Conservation (phyloP, 1,140 invertebrate species). For the Achroia grisella region DNA sequence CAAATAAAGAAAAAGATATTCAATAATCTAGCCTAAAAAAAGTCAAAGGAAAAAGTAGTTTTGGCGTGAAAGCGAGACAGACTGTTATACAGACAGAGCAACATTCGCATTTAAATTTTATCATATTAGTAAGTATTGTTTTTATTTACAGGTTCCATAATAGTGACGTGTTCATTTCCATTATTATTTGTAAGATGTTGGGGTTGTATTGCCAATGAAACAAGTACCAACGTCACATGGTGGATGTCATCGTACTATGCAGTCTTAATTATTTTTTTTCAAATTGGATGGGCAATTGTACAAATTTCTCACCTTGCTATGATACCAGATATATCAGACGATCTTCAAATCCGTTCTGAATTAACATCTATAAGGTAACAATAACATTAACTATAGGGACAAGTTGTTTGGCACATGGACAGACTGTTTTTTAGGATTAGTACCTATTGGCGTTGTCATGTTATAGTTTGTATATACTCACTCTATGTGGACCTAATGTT, state of each 20-base stretch:
- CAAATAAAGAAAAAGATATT: no score
- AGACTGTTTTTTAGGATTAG: no score
- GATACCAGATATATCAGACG: slow-evolving; percentile 85
- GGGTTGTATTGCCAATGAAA: slow-evolving; percentile 69
- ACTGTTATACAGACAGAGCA: no score
- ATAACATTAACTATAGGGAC: not conserved
- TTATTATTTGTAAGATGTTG: slow-evolving; percentile 86
- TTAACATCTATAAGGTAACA: slow-evolving; percentile 85
- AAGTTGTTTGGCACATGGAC: no score
- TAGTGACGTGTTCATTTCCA: slow-evolving; percentile 78
- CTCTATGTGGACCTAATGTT: no score
- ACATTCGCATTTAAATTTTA: no score
- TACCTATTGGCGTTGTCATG: no score
- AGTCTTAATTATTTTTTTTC: slow-evolving; percentile 87
- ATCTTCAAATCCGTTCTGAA: slow-evolving; percentile 80
- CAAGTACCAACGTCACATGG: slow-evolving; percentile 54
- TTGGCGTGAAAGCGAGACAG: no score
- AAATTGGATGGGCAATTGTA: slow-evolving; percentile 92
- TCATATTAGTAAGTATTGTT: no score
- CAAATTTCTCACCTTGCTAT: slow-evolving; percentile 94
- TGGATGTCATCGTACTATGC: slow-evolving; percentile 83
- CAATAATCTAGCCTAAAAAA: no score
- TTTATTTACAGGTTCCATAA: slow-evolving; percentile 35
- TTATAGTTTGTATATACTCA: no score
- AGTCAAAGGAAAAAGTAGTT: no score